Percentiles rank a stretch among this genome's conserved stretches.
Evolutionary conservation across 2,113 vertebrate genomes (phyloP).

Genomic region (Bagarius yarrelli): DNA sequence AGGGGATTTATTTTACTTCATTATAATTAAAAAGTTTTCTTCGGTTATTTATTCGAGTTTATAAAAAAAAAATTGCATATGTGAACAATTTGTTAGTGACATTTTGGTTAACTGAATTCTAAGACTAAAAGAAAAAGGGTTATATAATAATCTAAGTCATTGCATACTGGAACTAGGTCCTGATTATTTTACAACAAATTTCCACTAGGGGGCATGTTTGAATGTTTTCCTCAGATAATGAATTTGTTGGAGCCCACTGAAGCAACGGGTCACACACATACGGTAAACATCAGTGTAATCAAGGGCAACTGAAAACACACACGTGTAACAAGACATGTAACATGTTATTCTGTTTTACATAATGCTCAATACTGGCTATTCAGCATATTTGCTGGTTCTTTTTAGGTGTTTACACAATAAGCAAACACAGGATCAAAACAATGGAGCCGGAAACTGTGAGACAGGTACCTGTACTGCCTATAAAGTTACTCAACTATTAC

Average conservation of each 20-base stretch:
- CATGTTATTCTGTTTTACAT: neutral
- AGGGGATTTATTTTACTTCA: neutral
- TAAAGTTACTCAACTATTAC: too few species aligned
- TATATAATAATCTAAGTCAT: neutral
- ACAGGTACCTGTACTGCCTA: too few species aligned
- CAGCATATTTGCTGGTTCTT: neutral
- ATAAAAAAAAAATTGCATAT: neutral
- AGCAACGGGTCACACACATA: neutral
- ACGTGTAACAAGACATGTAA: too few species aligned
- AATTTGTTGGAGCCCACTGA: neutral
- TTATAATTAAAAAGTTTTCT: neutral
- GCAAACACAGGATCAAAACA: too few species aligned
- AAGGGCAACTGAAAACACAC: neutral
- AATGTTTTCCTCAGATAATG: neutral
- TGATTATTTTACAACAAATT: neutral
- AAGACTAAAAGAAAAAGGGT: neutral
- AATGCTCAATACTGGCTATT: neutral
- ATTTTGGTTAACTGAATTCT: neutral
- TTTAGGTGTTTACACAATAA: neutral
- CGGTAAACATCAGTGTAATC: neutral
- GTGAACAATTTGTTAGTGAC: neutral
- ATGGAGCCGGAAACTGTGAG: too few species aligned
- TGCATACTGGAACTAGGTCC: neutral
- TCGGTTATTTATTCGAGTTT: neutral
- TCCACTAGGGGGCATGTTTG: slow-evolving; percentile 12